Percentiles rank a stretch among this genome's conserved stretches.
Evolutionary conservation across 2,797 vertebrate species (phyloP).

Genomic region (Chrysocyon brachyurus): DNA sequence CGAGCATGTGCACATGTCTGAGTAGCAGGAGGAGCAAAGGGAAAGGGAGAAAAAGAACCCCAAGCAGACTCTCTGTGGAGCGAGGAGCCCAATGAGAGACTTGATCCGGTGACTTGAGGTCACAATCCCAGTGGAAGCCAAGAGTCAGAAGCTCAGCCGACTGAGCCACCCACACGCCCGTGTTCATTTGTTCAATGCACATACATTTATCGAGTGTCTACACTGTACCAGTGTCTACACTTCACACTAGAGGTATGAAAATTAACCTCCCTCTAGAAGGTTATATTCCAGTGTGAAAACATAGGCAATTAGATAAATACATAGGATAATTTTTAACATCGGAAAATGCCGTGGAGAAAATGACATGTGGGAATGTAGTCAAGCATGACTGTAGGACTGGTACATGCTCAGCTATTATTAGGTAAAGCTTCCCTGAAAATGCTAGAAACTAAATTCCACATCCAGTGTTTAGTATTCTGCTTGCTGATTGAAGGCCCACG

Average conservation of each 20-base stretch:
- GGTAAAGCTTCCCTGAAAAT: background rate
- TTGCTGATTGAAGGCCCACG: background rate
- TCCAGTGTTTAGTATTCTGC: background rate
- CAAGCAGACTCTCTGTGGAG: background rate
- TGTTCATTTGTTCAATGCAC: background rate
- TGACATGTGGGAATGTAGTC: background rate
- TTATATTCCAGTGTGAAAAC: background rate
- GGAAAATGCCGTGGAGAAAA: background rate
- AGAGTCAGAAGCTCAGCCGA: background rate
- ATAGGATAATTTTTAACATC: background rate
- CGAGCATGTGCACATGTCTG: accelerated
- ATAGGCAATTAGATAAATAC: background rate
- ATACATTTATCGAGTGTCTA: background rate
- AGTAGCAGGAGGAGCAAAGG: background rate
- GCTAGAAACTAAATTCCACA: background rate
- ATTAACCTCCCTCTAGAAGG: background rate
- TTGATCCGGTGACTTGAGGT: background rate
- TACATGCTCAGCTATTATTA: background rate
- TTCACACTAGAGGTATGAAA: background rate
- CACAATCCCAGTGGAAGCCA: background rate
- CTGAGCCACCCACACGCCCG: background rate
- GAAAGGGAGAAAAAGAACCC: background rate
- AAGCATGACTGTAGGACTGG: background rate
- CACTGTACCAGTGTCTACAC: background rate
- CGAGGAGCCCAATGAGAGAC: background rate